These are phyloP conservation scores for Peromyscus attwateri DNA, from an alignment of 2,797 vertebrate species.

Conservation along the genomic window DNA sequence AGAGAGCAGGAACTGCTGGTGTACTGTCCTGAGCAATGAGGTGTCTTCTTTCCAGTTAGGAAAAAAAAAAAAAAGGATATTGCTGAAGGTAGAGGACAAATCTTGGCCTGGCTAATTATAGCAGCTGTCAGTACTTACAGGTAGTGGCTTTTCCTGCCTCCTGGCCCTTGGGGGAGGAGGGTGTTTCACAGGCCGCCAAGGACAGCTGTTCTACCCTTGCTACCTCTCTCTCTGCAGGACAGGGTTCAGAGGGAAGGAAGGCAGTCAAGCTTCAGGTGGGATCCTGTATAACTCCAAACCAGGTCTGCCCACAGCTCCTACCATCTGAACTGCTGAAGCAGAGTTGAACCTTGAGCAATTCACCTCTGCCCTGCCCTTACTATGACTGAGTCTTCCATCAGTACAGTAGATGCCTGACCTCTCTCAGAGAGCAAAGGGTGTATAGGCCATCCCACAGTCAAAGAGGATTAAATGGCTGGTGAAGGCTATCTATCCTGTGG, in stretches of 20 bases:
- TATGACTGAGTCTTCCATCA: neutral
- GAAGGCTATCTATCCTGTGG: neutral
- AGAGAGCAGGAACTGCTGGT: conserved; percentile 25
- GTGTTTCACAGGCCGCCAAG: neutral
- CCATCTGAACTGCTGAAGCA: neutral
- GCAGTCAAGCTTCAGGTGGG: neutral
- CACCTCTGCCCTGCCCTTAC: neutral
- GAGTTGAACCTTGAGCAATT: neutral
- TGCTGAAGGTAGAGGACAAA: neutral
- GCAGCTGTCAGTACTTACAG: neutral
- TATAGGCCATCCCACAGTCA: neutral
- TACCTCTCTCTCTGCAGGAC: too few species aligned
- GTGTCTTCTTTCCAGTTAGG: conserved; percentile 66
- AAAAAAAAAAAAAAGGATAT: neutral
- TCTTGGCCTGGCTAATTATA: conserved; percentile 28
- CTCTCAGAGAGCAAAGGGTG: neutral
- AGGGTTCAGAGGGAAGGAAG: neutral
- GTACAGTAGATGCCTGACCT: neutral
- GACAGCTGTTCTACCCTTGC: neutral
- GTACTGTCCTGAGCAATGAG: neutral
- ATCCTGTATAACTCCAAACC: neutral
- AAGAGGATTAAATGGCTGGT: neutral
- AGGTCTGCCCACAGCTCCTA: neutral
- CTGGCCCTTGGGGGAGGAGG: neutral
- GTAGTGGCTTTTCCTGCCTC: neutral